phyloP scores from a whole-genome alignment of 1,140 invertebrate genomes.

The Harlomillsia oculata region DNA sequence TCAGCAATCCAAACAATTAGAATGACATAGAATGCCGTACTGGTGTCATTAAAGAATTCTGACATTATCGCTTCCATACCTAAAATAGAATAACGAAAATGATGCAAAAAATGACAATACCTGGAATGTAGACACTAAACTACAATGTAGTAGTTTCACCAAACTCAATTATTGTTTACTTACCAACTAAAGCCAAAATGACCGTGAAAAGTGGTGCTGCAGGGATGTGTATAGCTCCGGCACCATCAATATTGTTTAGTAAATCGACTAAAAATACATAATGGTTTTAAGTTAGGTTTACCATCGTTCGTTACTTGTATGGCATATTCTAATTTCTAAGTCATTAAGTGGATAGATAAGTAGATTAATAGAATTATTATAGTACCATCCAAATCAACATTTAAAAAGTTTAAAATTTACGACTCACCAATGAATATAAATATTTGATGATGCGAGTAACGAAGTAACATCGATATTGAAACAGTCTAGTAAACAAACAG shows the following conservation, averaged over 20 bases:
- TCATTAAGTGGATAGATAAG: too few species aligned
- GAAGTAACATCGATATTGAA: conserved; percentile 91
- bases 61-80: conserved; percentile 99
- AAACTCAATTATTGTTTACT: conserved; percentile 48
- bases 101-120: not conserved
- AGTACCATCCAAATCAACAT: too few species aligned
- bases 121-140: too few species aligned
- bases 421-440: conserved; percentile 92
- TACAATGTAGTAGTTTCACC: not conserved
- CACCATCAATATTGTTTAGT: conserved; percentile 93
- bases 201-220: conserved; percentile 92
- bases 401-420: not conserved
- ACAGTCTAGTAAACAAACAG: conserved; percentile 73
- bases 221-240: conserved; percentile 84
- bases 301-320: too few species aligned
- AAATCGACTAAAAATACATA: too few species aligned
- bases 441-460: conserved; percentile 98
- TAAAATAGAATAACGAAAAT: conserved; percentile 43
- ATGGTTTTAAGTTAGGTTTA: too few species aligned
- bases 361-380: too few species aligned
- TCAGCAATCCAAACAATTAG: conserved; percentile 98
- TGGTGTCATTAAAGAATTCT: conserved; percentile 98
- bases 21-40: conserved; percentile 98
- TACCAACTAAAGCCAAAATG: conserved; percentile 93
- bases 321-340: too few species aligned